phyloP scores from a whole-genome alignment of 2,797 vertebrate genomes.

The Leptodactylus fallax region DNA sequence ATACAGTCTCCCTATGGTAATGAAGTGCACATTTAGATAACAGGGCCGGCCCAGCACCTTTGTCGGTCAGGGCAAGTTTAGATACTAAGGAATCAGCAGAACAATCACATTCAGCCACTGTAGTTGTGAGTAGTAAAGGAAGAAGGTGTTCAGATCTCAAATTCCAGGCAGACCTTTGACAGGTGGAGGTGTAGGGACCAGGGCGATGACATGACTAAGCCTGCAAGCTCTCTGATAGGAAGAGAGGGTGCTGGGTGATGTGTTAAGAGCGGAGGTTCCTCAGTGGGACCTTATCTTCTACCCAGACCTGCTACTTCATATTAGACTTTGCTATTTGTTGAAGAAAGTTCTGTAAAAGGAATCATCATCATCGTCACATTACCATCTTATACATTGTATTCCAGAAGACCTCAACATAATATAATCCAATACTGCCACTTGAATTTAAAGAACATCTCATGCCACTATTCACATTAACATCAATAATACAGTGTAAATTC shows the following conservation, averaged over 20 bases:
- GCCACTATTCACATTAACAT: background rate
- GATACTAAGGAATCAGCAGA: constrained; percentile 6
- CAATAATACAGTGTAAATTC: background rate
- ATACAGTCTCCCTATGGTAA: no score
- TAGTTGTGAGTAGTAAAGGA: constrained; percentile 36
- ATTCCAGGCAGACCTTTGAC: constrained; percentile 65
- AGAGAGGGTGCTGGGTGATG: constrained; percentile 66
- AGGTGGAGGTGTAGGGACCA: constrained; percentile 52
- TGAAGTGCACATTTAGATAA: no score
- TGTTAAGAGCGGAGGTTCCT: constrained; percentile 62
- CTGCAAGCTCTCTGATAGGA: constrained; percentile 61
- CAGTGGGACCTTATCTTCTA: constrained; percentile 51
- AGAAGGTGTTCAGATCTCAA: constrained; percentile 35
- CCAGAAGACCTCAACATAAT: background rate
- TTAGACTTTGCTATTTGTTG: background rate
- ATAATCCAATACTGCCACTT: no score
- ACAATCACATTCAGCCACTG: constrained; percentile 6
- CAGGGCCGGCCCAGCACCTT: background rate
- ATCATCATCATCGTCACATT: background rate
- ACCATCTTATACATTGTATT: background rate
- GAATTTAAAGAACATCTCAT: background rate
- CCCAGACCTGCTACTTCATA: constrained; percentile 9
- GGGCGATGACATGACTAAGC: constrained; percentile 56
- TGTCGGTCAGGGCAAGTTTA: background rate
- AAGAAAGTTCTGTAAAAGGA: background rate